Percentiles rank a stretch among this genome's conserved stretches.
Evolutionary conservation across 2,113 vertebrate species (phyloP).

Genomic region (Rhizomys pruinosus): DNA sequence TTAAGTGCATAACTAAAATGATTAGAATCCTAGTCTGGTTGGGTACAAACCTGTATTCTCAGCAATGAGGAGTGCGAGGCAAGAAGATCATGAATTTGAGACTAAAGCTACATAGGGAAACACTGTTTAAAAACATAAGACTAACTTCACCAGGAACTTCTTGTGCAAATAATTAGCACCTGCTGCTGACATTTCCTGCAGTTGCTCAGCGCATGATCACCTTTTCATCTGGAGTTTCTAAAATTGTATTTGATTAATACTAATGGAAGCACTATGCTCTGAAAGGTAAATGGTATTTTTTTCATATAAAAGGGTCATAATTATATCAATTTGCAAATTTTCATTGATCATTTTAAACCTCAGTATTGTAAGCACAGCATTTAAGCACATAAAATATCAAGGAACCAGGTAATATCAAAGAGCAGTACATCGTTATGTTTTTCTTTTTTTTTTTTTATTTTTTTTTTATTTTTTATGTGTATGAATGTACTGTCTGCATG

Average conservation of each 20-base stretch:
- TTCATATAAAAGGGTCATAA: conserved; percentile 18
- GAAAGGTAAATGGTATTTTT: neutral
- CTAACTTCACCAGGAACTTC: conserved; percentile 19
- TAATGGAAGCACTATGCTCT: neutral
- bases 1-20: conserved; percentile 58
- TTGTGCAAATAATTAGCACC: neutral
- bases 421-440: too few relatives aligned
- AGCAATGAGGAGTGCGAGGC: rapidly evolving
- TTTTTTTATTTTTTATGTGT: too few relatives aligned
- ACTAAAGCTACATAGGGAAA: neutral
- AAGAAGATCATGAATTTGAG: neutral
- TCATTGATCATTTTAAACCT: neutral
- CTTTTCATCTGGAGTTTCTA: neutral
- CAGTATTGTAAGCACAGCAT: neutral
- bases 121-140: neutral
- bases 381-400: neutral
- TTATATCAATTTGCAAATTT: neutral
- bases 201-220: neutral
- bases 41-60: neutral
- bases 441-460: too few relatives aligned
- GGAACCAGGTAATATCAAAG: neutral
- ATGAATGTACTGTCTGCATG: too few relatives aligned
- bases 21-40: neutral
- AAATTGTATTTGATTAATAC: conserved; percentile 25
- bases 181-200: neutral